Conservation (phyloP, 2,797 vertebrate species). For the Lagodon rhomboides region DNA sequence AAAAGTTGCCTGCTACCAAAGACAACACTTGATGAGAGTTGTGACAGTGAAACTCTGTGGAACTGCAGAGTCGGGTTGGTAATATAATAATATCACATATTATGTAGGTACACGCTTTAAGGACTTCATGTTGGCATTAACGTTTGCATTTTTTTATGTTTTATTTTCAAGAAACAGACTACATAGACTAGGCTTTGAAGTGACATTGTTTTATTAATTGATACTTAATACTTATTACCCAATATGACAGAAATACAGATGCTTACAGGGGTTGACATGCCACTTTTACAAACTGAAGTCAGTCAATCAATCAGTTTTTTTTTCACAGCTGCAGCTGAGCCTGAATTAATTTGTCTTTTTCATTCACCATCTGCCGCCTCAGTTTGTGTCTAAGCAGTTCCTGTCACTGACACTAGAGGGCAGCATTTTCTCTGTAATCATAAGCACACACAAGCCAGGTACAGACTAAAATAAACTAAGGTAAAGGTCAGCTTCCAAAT, state of each 20-base stretch:
- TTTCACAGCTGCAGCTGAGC: not conserved
- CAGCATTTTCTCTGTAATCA: constrained; percentile 27
- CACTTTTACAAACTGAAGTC: not conserved
- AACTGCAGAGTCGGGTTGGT: no score
- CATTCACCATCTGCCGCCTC: not conserved
- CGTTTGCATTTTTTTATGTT: no score
- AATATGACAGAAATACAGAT: constrained; percentile 1
- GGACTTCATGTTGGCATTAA: no score
- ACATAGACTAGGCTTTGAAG: no score
- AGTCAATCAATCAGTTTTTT: not conserved
- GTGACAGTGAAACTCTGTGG: no score
- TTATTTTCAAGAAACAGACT: no score
- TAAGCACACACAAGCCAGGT: not conserved
- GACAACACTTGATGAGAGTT: no score
- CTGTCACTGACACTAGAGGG: constrained; percentile 54
- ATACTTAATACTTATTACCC: not conserved
- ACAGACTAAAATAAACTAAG: not conserved
- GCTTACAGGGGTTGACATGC: not conserved
- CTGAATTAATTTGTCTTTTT: not conserved
- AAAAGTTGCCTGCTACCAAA: no score
- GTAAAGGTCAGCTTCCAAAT: not conserved
- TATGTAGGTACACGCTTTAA: no score
- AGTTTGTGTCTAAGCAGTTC: constrained; percentile 1
- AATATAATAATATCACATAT: not conserved
- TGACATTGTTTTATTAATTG: not conserved